Percentiles rank a stretch among this genome's conserved stretches.
phyloP scores from a whole-genome alignment of 2,797 vertebrate genomes.

The Hephaestus fuliginosus region DNA sequence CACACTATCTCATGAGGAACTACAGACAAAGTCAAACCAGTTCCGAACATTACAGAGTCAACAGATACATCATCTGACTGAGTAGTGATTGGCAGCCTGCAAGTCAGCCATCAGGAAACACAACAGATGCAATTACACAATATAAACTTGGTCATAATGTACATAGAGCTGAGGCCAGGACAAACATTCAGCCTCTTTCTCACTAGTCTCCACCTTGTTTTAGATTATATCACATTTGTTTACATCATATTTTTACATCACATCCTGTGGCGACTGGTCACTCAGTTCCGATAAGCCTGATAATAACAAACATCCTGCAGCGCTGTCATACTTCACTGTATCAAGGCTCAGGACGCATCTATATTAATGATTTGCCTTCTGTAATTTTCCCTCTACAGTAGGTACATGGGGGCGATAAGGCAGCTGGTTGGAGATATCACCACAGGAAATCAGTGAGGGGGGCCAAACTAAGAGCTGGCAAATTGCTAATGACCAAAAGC shows the following conservation, averaged over 20 bases:
- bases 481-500: slow-evolving; percentile 74
- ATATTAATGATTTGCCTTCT: slow-evolving; percentile 46
- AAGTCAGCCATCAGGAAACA: not conserved
- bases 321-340: slow-evolving; percentile 8
- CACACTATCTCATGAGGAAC: slow-evolving; percentile 36
- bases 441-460: slow-evolving; percentile 66
- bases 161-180: not conserved
- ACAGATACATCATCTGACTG: slow-evolving; percentile 24
- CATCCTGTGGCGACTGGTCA: slow-evolving; percentile 39
- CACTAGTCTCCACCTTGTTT: not conserved
- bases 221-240: slow-evolving; percentile 22
- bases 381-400: slow-evolving; percentile 49
- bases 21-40: slow-evolving; percentile 18
- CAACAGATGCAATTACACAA: not conserved
- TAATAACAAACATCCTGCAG: slow-evolving; percentile 54
- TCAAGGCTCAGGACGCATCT: slow-evolving; percentile 29
- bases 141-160: not conserved
- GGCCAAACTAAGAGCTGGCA: slow-evolving; percentile 62
- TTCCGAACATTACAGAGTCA: slow-evolving; percentile 19
- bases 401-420: slow-evolving; percentile 53
- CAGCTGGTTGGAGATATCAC: slow-evolving; percentile 55
- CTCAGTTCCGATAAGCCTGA: slow-evolving; percentile 48
- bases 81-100: not conserved
- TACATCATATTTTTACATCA: slow-evolving; percentile 35
- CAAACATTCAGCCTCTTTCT: slow-evolving; percentile 17